A percentile compares a stretch with the other conserved stretches of the same genome.
phyloP scores from a whole-genome alignment of 2,113 vertebrate genomes.

The Rhea pennata region DNA sequence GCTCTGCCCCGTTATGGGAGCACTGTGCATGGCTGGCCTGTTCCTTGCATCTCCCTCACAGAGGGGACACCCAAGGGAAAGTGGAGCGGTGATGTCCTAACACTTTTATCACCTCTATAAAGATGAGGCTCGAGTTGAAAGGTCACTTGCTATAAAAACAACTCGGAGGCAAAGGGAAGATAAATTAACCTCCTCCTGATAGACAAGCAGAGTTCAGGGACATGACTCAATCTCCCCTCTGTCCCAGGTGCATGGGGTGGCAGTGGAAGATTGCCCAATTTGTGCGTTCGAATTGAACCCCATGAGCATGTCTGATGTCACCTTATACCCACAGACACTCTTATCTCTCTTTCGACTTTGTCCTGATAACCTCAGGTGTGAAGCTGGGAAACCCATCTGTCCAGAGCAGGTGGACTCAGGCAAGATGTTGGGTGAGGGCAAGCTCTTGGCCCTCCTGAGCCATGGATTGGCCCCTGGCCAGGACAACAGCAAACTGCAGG shows the following conservation, averaged over 20 bases:
- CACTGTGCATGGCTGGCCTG: neutral
- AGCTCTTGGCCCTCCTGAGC: neutral
- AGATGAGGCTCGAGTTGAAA: neutral
- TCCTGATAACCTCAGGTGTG: fast-evolving
- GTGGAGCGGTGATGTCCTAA: fast-evolving
- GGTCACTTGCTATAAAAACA: neutral
- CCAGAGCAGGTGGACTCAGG: neutral
- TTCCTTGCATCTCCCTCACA: neutral
- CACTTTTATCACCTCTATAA: neutral
- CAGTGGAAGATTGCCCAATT: neutral
- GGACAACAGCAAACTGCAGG: too few species aligned
- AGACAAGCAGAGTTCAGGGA: fast-evolving
- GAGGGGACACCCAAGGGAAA: neutral
- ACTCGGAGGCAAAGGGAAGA: neutral
- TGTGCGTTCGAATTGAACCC: neutral
- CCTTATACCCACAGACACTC: neutral
- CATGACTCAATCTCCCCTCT: fast-evolving
- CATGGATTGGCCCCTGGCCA: too few species aligned
- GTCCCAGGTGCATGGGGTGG: fast-evolving
- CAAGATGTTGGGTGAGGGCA: too few species aligned
- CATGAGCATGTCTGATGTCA: neutral
- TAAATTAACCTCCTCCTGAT: neutral
- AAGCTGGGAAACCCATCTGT: neutral
- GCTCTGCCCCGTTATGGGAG: neutral
- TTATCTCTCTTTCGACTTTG: neutral